Evolutionary conservation across 2,797 vertebrate species (phyloP).

Genomic region (Artibeus lituratus): DNA sequence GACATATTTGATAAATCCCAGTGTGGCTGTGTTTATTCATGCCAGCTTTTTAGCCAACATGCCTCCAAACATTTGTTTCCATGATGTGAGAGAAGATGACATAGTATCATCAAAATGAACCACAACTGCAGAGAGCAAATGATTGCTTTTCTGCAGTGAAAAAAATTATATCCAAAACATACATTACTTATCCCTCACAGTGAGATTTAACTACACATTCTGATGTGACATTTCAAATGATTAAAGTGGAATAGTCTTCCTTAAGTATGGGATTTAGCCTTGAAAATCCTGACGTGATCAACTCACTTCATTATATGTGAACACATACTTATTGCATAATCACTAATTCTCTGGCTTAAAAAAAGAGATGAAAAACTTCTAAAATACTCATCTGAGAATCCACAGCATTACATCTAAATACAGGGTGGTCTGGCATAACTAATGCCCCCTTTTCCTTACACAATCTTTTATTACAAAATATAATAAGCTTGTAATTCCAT

Average conservation of each 20-base stretch:
- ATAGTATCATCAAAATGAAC: not conserved
- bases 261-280: constrained; percentile 55
- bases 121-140: not conserved
- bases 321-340: constrained; percentile 63
- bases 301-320: constrained; percentile 56
- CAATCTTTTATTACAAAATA: too few species aligned
- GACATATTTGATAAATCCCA: not conserved
- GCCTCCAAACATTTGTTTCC: not conserved
- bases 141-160: not conserved
- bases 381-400: constrained; percentile 13
- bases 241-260: not conserved
- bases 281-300: constrained; percentile 37
- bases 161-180: not conserved
- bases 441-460: too few species aligned
- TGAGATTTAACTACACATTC: constrained; percentile 41
- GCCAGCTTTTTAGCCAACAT: not conserved
- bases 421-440: too few species aligned
- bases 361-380: not conserved
- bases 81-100: not conserved
- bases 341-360: constrained; percentile 48
- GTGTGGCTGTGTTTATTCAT: not conserved
- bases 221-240: constrained; percentile 46
- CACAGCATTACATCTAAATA: too few species aligned
- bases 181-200: not conserved
- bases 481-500: too few species aligned